Evolutionary conservation across 1,140 invertebrate genomes (phyloP), one percentile per base, ranked within the genome.

Genomic region (Conopomorpha cramerella): DNA sequence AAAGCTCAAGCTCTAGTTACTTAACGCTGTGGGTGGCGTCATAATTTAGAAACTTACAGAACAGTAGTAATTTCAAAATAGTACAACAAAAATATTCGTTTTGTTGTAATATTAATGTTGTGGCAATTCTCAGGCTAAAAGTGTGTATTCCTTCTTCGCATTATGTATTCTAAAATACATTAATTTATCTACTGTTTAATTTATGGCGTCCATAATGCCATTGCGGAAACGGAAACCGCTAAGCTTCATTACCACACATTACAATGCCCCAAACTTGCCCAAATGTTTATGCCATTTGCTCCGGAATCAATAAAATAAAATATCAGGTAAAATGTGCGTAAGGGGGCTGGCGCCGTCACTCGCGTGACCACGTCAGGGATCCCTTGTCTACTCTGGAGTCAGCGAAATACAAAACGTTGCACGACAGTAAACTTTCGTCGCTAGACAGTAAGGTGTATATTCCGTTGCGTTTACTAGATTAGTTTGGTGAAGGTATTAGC

Each of bases 301-400:
- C 55, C 39, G 38, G 44, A 64, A 58, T 51, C 60, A 56, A 59
- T 61, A 59, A 51, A 58, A 60, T 45, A 38, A 34, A 29, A 30
- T 42, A 54, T 52, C 57, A 35, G 23, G 17, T 19, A n/a, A 16
- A 33, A 19, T n/a, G n/a, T n/a, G n/a, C n/a, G n/a, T n/a, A 23
- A 6, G 19, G 10, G 19, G 4, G 19, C 19, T 4, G 19, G 19
- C 19, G 4, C 4, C 19, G n/a, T n/a, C n/a, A n/a, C 19, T 23
- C 19, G 19, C 19, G 19, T 23, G 19, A 23, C 19, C 19, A 10
- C 4, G 19, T 6, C n/a, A n/a, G n/a, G n/a, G n/a, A n/a, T n/a
- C n/a, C n/a, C 19, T 23, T 23, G 19, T 6, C 19, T 6, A 23
- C 19, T 10, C 19, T 10, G 4, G 19, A 10, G 4, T 23, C 10